Evolutionary conservation across 2,797 vertebrate species (phyloP).

Genomic region (Bovichtus variegatus): DNA sequence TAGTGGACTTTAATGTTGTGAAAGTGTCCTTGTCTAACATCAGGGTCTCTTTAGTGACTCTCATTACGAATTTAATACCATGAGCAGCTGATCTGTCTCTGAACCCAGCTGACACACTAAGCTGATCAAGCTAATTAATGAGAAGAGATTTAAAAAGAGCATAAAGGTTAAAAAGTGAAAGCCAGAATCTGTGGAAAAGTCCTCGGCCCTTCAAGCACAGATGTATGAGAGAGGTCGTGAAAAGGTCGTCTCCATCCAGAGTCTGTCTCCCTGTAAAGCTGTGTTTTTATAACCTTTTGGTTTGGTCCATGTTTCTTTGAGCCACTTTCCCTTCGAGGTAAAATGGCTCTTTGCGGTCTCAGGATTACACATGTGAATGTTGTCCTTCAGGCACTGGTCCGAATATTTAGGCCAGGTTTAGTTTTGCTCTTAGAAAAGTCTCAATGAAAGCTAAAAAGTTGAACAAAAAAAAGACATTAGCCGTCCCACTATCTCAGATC

Average conservation of each 20-base stretch:
- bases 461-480: background rate
- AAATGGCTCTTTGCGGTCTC: conserved; percentile 24
- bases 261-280: background rate
- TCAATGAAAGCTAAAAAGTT: background rate
- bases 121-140: conserved; percentile 6
- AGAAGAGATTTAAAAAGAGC: conserved; percentile 21
- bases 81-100: conserved; percentile 32
- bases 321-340: background rate
- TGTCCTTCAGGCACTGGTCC: background rate
- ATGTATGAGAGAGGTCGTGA: conserved; percentile 14
- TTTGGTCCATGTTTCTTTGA: conserved; percentile 27
- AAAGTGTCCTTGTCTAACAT: conserved; percentile 18
- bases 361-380: background rate
- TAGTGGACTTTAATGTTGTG: conserved; percentile 1
- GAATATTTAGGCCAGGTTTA: background rate
- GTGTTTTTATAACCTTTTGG: conserved; percentile 23
- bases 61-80: conserved; percentile 35
- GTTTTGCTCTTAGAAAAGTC: background rate
- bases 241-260: conserved; percentile 13
- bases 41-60: conserved; percentile 15
- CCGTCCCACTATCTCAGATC: background rate
- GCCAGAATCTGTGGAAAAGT: background rate
- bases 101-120: conserved; percentile 28
- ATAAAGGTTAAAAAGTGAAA: background rate
- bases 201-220: conserved; percentile 1